Percentiles rank a stretch among this genome's conserved stretches.
These are phyloP conservation scores for Leptura quadrifasciata DNA, from an alignment of 2,888 invertebrate species.

Conservation along the genomic window DNA sequence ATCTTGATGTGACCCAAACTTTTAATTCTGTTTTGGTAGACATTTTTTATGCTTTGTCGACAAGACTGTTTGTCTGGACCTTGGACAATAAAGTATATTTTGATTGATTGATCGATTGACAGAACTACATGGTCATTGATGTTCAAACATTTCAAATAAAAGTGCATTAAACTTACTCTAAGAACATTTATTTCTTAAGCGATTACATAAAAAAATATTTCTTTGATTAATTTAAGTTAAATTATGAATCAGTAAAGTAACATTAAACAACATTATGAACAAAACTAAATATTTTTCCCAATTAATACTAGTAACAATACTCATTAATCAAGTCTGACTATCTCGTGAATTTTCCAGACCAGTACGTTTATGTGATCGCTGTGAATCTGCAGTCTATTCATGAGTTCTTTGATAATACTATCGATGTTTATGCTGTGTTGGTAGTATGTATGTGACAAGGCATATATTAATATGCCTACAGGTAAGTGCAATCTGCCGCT, in stretches of 20 bases:
- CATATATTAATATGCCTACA: constrained; percentile 64
- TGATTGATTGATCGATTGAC: too few relatives aligned
- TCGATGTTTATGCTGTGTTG: constrained; percentile 60
- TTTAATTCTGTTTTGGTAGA: too few relatives aligned
- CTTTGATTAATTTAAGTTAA: background rate
- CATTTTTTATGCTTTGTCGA: too few relatives aligned
- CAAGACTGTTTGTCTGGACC: too few relatives aligned
- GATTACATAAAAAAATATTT: background rate
- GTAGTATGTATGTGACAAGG: constrained; percentile 62
- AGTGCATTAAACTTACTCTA: too few relatives aligned
- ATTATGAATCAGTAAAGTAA: background rate
- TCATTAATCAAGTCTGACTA: constrained; percentile 18
- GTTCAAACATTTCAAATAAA: too few relatives aligned
- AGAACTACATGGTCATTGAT: too few relatives aligned
- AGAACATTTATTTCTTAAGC: background rate
- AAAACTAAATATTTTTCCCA: background rate
- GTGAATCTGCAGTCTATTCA: constrained; percentile 63
- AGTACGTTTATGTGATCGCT: constrained; percentile 63
- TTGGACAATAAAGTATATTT: too few relatives aligned
- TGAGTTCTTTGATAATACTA: constrained; percentile 60
- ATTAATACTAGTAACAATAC: background rate
- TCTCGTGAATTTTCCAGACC: constrained; percentile 56
- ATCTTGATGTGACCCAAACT: too few relatives aligned
- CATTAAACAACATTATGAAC: background rate
- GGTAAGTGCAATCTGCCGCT: constrained; percentile 66